Evolutionary conservation across 1,140 invertebrate species (phyloP).

Genomic region (Anoplophora glabripennis): DNA sequence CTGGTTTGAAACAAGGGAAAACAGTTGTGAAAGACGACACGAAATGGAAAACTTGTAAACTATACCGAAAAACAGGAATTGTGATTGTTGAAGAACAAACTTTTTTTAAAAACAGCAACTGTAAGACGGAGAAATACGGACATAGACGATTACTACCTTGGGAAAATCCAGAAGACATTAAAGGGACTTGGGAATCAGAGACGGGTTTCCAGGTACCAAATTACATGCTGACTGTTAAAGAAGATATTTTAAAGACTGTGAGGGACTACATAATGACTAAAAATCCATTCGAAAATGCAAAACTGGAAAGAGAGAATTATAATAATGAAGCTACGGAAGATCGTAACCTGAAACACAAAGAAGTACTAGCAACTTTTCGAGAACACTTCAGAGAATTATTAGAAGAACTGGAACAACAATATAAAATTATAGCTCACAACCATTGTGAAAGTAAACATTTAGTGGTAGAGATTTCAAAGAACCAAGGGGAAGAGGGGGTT

Average conservation of each 20-base stretch:
- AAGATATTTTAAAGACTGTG: neutral
- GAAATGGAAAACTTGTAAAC: constrained; percentile 2
- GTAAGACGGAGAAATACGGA: constrained; percentile 2
- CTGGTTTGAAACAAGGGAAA: constrained; percentile 2
- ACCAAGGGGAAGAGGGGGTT: neutral
- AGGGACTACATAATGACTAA: constrained; percentile 7
- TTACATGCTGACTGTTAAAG: neutral
- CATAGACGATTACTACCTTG: constrained; percentile 2
- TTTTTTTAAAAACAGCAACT: constrained; percentile 1
- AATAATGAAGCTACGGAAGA: neutral
- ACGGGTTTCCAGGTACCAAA: neutral
- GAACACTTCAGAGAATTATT: neutral
- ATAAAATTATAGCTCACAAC: neutral
- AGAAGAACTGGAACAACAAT: neutral
- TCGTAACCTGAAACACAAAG: constrained; percentile 1
- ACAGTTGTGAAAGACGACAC: constrained; percentile 2
- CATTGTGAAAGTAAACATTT: neutral
- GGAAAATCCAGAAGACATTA: constrained; percentile 1
- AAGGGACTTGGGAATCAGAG: neutral
- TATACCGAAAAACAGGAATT: constrained; percentile 5
- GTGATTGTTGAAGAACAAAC: neutral
- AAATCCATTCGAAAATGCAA: constrained; percentile 6
- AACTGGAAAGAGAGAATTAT: neutral
- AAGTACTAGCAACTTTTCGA: neutral
- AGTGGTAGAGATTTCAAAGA: neutral